phyloP scores from a whole-genome alignment of 2,797 vertebrate genomes.

The Taeniopygia guttata region DNA sequence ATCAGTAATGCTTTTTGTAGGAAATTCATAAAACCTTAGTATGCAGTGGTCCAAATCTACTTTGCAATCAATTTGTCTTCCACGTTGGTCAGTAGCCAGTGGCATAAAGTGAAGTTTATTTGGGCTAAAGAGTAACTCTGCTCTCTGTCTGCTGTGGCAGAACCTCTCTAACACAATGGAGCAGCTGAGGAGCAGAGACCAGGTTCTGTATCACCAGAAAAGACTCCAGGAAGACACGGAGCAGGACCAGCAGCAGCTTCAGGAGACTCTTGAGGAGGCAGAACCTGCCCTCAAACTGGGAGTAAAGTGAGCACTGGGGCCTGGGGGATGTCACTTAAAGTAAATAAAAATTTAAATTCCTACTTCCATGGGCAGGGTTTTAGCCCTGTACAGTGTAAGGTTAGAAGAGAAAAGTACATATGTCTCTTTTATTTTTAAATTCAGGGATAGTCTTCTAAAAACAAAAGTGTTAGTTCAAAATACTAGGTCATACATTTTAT shows the following conservation, averaged over 20 bases:
- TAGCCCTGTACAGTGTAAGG: slow-evolving; percentile 67
- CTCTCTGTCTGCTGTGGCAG: slow-evolving; percentile 72
- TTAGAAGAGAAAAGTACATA: slow-evolving; percentile 78
- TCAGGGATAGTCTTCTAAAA: slow-evolving; percentile 75
- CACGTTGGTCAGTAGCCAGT: slow-evolving; percentile 73
- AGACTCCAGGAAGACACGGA: slow-evolving; percentile 83
- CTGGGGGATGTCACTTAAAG: slow-evolving; percentile 86
- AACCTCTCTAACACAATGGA: slow-evolving; percentile 80
- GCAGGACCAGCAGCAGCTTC: slow-evolving; percentile 80
- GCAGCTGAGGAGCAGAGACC: slow-evolving; percentile 83
- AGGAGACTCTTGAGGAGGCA: slow-evolving; percentile 73
- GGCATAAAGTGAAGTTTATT: slow-evolving; percentile 77
- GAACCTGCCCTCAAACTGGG: slow-evolving; percentile 81
- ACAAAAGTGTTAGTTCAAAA: slow-evolving; percentile 58
- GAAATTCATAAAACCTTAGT: slow-evolving; percentile 55
- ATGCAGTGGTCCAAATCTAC: slow-evolving; percentile 55
- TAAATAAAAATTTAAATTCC: slow-evolving; percentile 94
- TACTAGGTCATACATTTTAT: slow-evolving; percentile 56
- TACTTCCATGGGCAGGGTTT: slow-evolving; percentile 75
- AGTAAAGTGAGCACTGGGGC: slow-evolving; percentile 81
- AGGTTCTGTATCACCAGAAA: slow-evolving; percentile 83
- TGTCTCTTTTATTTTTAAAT: slow-evolving; percentile 83
- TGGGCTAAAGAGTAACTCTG: slow-evolving; percentile 75
- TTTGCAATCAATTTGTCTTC: slow-evolving; percentile 68
- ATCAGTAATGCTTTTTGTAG: slow-evolving; percentile 40